Percentiles rank a stretch among this genome's conserved stretches.
Evolutionary conservation across 64 coral and sea anemone genomes (phyloP).

Genomic region (Actinia tenebrosa): DNA sequence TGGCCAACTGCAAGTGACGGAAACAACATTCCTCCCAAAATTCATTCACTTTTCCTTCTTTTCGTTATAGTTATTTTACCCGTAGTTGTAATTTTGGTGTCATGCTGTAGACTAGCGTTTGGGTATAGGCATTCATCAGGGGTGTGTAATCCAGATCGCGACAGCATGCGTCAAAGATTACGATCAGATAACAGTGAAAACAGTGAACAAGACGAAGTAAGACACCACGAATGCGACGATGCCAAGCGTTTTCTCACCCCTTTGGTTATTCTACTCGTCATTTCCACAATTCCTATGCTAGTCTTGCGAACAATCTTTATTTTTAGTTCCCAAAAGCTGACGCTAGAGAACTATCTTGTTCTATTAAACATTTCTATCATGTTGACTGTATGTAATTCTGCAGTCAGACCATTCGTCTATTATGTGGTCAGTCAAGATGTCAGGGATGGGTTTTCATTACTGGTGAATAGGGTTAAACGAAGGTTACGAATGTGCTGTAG

Average conservation of each 20-base stretch:
- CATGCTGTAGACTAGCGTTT: slow-evolving; percentile 23
- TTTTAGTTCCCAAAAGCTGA: slow-evolving; percentile 8
- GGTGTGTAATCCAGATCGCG: slow-evolving; percentile 16
- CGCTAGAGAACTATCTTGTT: slow-evolving; percentile 8
- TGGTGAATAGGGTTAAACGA: not conserved
- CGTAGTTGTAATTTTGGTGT: slow-evolving; percentile 26
- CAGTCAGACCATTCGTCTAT: slow-evolving; percentile 32
- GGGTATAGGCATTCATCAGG: not conserved
- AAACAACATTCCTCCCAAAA: slow-evolving; percentile 2
- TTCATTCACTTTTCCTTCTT: slow-evolving; percentile 19
- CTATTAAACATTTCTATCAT: slow-evolving; percentile 44
- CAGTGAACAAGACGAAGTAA: slow-evolving; percentile 3
- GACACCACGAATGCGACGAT: not conserved
- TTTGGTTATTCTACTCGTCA: slow-evolving; percentile 25
- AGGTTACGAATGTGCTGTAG: not conserved
- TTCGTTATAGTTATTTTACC: slow-evolving; percentile 28
- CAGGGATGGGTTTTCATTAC: not conserved
- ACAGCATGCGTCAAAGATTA: not conserved
- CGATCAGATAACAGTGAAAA: slow-evolving; percentile 18
- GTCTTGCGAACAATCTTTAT: slow-evolving; percentile 1
- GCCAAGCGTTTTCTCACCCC: slow-evolving; percentile 44
- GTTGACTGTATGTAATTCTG: slow-evolving; percentile 19
- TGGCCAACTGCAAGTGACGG: not conserved
- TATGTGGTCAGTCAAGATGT: slow-evolving; percentile 32
- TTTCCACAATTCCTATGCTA: slow-evolving; percentile 22